Percentiles rank a stretch among this genome's conserved stretches.
Evolutionary conservation across 1,140 invertebrate species (phyloP).

Genomic region (Harlomillsia oculata): DNA sequence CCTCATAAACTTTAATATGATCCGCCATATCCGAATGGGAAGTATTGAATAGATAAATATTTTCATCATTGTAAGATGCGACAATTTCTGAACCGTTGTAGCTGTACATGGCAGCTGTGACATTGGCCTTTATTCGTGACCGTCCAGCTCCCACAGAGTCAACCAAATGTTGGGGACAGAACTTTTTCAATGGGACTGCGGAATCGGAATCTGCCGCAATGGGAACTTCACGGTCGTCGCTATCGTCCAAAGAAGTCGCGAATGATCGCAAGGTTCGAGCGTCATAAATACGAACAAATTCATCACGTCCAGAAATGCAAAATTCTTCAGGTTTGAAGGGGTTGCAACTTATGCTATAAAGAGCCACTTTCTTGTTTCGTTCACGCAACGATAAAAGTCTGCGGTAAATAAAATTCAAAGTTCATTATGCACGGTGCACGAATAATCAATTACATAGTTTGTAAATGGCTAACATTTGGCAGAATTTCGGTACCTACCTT

Average conservation of each 20-base stretch:
- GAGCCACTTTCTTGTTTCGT: constrained; percentile 50
- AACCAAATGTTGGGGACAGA: constrained; percentile 50
- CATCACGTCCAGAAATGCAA: constrained; percentile 63
- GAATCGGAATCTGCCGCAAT: neutral
- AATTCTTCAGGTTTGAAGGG: constrained; percentile 67
- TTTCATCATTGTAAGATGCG: constrained; percentile 85
- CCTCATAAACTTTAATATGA: constrained; percentile 64
- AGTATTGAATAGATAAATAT: constrained; percentile 84
- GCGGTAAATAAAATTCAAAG: too few species aligned
- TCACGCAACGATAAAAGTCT: too few species aligned
- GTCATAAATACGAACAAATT: constrained; percentile 56
- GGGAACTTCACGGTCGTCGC: neutral
- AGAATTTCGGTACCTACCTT: constrained; percentile 44
- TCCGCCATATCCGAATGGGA: constrained; percentile 47
- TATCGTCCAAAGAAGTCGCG: constrained; percentile 26
- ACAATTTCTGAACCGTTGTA: constrained; percentile 82
- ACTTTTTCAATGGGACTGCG: constrained; percentile 45
- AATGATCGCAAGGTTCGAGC: constrained; percentile 49
- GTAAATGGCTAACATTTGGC: too few species aligned
- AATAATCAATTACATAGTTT: too few species aligned
- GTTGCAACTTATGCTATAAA: constrained; percentile 80
- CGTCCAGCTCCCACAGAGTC: too few species aligned
- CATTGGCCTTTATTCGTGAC: constrained; percentile 44
- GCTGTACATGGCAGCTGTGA: constrained; percentile 84
- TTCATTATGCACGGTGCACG: too few species aligned